phyloP scores from a whole-genome alignment of 2,888 invertebrate species.

The Chrysolina haemoptera region DNA sequence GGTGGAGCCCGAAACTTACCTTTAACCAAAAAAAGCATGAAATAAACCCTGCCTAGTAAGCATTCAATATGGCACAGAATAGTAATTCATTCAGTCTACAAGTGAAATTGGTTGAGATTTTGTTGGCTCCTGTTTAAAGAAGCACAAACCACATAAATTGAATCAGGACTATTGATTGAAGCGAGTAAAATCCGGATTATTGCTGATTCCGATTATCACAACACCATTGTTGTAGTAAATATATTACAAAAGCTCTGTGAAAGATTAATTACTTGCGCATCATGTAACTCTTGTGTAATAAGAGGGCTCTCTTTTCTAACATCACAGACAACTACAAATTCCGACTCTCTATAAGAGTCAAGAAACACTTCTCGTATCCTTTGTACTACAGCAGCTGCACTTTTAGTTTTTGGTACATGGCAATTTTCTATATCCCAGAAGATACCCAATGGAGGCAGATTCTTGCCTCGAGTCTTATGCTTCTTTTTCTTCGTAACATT shows the following conservation, averaged over 20 bases:
- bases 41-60: too few relatives aligned
- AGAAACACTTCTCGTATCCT: constrained; percentile 85
- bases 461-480: constrained; percentile 42
- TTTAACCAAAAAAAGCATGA: too few relatives aligned
- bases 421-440: constrained; percentile 97
- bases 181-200: too few relatives aligned
- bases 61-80: too few relatives aligned
- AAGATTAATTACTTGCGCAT: constrained; percentile 78
- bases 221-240: too few relatives aligned
- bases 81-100: too few relatives aligned
- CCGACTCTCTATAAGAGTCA: constrained; percentile 83
- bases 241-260: neutral
- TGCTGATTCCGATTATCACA: too few relatives aligned
- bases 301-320: constrained; percentile 84
- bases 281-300: constrained; percentile 86
- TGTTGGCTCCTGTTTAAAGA: too few relatives aligned
- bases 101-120: too few relatives aligned
- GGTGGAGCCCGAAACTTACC: too few relatives aligned
- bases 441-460: constrained; percentile 83
- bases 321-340: constrained; percentile 93
- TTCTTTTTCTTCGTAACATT: constrained; percentile 51
- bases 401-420: constrained; percentile 86
- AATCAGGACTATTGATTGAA: too few relatives aligned
- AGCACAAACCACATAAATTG: too few relatives aligned
- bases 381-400: constrained; percentile 84